Evolutionary conservation across 1,140 invertebrate species (phyloP), one percentile per base, ranked within the genome.

Genomic region (Drosophila trapezifrons): DNA sequence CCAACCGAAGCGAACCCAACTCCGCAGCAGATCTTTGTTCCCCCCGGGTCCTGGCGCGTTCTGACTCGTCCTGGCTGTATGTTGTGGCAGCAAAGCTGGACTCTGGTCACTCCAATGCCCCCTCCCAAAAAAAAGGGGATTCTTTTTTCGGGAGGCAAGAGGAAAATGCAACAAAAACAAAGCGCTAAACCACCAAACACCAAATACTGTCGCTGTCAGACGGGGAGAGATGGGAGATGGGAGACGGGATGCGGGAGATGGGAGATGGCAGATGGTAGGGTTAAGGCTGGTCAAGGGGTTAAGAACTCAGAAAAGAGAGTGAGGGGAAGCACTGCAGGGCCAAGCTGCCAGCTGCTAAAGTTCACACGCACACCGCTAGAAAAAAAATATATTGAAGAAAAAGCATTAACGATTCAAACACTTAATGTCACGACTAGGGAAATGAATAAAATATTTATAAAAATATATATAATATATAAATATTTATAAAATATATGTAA

Each of bases 171-270:
- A 71, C 80, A 83, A 86, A 71, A 85, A 86, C 82, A 81, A 75
- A 86, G 67, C 69, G 57, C 62, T 67, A 65, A 86, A 82, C 82
- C 82, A 86, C 75, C 71, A 86, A 85, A 86, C 82, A 87, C 82
- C 82, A 86, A 86, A 86, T 82, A 78, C 83, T 82, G 75, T 59
- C 59, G 70, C 70, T 86, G 82, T 82, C 82, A 86, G 80, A 42
- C 43, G 25, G 60, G n/a, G 47, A 54, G 65, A n/a, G n/a, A n/a
- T n/a, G n/a, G n/a, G n/a, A 29, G 27, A 8, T 25, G 22, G 22
- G 22, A 25, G 22, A 40, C 17, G n/a, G n/a, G n/a, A n/a, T n/a
- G n/a, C n/a, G n/a, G n/a, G n/a, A n/a, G n/a, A n/a, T 43, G 43
- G 25, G 32, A 29, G 35, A n/a, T 15, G 58, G 45, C 25, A 20